A percentile compares a stretch with the other conserved stretches of the same genome.
Conservation (phyloP, 2,888 invertebrate genomes). For the Ptilodon capucinus region DNA sequence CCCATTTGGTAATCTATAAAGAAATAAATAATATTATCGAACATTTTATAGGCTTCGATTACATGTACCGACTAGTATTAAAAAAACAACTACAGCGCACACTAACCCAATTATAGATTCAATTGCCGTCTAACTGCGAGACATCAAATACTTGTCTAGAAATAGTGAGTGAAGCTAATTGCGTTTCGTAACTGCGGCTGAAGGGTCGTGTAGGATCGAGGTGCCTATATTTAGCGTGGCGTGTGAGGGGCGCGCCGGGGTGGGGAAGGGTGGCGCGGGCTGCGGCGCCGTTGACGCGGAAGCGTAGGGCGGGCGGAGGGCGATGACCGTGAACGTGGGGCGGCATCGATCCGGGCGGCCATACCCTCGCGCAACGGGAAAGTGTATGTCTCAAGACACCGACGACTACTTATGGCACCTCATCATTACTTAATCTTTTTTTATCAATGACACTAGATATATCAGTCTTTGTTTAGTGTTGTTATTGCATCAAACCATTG, state of each 20-base stretch:
- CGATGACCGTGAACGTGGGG: constrained; percentile 82
- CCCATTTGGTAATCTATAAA: too few relatives aligned
- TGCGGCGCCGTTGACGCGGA: constrained; percentile 69
- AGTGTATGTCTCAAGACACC: constrained; percentile 44
- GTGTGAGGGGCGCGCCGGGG: constrained; percentile 31
- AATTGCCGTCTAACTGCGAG: constrained; percentile 35
- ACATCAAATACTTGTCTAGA: constrained; percentile 58
- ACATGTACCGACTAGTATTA: too few relatives aligned
- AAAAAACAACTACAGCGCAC: constrained; percentile 2
- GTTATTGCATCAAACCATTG: neutral
- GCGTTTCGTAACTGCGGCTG: constrained; percentile 71
- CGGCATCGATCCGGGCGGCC: constrained; percentile 75
- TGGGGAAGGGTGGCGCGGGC: constrained; percentile 22
- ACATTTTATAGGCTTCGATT: too few relatives aligned
- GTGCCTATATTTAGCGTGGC: constrained; percentile 67
- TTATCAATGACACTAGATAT: neutral
- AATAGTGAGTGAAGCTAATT: constrained; percentile 71
- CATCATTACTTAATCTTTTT: neutral
- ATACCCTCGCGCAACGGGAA: constrained; percentile 81
- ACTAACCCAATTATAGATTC: constrained; percentile 33
- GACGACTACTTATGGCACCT: neutral
- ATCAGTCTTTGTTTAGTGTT: neutral
- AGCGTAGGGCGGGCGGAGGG: constrained; percentile 81
- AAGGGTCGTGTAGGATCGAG: constrained; percentile 64
- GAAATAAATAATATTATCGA: too few relatives aligned